phyloP scores from a whole-genome alignment of 2,113 vertebrate genomes.

The Zapus hudsonius region DNA sequence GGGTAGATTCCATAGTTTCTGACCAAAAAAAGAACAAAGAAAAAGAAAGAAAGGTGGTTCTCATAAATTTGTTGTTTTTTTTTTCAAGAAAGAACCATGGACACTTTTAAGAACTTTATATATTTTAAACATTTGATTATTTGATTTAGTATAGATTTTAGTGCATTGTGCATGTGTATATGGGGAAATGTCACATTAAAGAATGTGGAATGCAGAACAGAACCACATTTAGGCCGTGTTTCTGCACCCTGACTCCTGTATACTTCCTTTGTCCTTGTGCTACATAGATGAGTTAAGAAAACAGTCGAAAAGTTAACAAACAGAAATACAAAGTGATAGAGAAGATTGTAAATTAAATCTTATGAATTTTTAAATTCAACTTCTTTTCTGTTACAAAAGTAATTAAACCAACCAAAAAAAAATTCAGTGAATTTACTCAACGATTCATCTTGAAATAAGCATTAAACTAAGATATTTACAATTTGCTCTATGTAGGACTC shows the following conservation, averaged over 20 bases:
- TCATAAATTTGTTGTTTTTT: neutral
- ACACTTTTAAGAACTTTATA: no score
- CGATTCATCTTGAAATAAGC: neutral
- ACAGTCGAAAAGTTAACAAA: neutral
- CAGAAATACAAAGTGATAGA: neutral
- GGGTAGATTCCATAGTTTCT: neutral
- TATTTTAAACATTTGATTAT: neutral
- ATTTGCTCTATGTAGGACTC: neutral
- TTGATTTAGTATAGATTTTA: neutral
- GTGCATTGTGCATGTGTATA: neutral
- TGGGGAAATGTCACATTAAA: neutral
- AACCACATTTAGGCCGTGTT: neutral
- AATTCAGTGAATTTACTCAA: neutral
- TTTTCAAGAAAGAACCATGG: neutral
- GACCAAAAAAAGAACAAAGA: no score
- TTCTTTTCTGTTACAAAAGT: neutral
- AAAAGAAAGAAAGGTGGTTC: neutral
- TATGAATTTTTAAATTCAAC: neutral
- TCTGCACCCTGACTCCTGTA: neutral
- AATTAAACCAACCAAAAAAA: neutral
- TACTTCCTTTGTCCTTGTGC: neutral
- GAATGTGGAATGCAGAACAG: neutral
- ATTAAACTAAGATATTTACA: neutral
- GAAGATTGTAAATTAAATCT: neutral
- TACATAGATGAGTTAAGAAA: neutral